These are phyloP conservation scores for Epizoanthus scotinus DNA, from an alignment of 92 coral and sea anemone genomes.

Conservation along the genomic window DNA sequence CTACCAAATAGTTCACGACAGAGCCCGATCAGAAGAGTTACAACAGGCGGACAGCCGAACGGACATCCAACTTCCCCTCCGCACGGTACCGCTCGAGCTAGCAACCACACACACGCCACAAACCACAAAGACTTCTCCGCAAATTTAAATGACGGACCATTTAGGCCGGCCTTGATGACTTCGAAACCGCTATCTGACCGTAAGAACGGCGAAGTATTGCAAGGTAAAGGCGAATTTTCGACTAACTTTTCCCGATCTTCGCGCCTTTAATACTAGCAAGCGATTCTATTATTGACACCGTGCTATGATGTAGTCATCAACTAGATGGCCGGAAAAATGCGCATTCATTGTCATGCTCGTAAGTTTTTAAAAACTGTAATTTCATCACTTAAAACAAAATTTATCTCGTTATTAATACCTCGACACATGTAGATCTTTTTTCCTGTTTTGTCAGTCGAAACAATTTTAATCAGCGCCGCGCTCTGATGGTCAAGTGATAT, in stretches of 20 bases:
- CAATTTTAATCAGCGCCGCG: neutral
- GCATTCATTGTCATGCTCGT: too few relatives aligned
- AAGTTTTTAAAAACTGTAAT: too few relatives aligned
- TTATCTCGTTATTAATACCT: neutral
- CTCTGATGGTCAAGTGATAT: neutral
- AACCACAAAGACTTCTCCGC: constrained; percentile 82
- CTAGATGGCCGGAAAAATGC: too few relatives aligned
- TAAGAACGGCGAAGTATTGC: constrained; percentile 51
- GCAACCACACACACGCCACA: constrained; percentile 67
- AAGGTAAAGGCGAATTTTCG: constrained; percentile 41
- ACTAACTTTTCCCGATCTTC: neutral
- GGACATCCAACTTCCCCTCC: constrained; percentile 53
- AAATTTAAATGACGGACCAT: constrained; percentile 86
- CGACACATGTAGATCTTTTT: neutral
- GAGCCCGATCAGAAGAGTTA: constrained; percentile 53
- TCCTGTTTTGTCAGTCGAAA: neutral
- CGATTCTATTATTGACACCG: too few relatives aligned
- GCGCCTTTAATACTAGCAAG: neutral
- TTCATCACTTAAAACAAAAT: neutral
- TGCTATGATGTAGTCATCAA: too few relatives aligned
- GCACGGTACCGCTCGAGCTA: constrained; percentile 51
- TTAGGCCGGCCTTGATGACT: constrained; percentile 90
- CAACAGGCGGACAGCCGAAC: constrained; percentile 41
- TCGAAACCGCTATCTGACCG: constrained; percentile 71
- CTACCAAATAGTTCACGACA: constrained; percentile 81